phyloP scores from a whole-genome alignment of 2,888 invertebrate species.

The Lamellibrachia columna region DNA sequence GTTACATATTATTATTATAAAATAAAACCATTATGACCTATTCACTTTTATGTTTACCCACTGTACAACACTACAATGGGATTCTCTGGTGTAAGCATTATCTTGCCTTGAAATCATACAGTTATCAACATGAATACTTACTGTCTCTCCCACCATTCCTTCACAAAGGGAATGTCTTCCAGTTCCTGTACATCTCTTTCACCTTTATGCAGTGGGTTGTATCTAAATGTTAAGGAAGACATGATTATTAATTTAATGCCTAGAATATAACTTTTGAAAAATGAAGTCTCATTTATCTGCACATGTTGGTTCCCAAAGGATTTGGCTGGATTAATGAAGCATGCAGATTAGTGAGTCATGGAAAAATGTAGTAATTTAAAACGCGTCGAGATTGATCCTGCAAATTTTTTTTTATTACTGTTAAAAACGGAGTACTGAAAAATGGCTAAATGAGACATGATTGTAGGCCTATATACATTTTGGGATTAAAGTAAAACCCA shows the following conservation, averaged over 20 bases:
- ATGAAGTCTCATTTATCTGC: too few relatives aligned
- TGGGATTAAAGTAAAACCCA: too few relatives aligned
- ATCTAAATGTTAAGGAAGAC: slow-evolving; percentile 42
- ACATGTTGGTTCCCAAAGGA: too few relatives aligned
- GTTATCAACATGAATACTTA: not conserved
- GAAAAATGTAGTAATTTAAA: too few relatives aligned
- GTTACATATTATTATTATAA: not conserved
- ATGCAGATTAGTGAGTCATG: too few relatives aligned
- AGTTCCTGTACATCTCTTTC: slow-evolving; percentile 47
- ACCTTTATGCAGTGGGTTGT: slow-evolving; percentile 44
- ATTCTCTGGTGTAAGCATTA: not conserved
- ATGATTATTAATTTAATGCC: not conserved
- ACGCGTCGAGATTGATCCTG: too few relatives aligned
- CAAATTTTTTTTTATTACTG: too few relatives aligned
- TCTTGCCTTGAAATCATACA: not conserved
- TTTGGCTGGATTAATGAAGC: too few relatives aligned
- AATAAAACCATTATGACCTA: not conserved
- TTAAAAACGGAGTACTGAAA: too few relatives aligned
- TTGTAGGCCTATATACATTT: too few relatives aligned
- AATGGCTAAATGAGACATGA: too few relatives aligned
- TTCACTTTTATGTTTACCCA: not conserved
- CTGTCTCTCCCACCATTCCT: slow-evolving; percentile 52
- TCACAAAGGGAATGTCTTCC: slow-evolving; percentile 53
- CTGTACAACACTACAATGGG: not conserved
- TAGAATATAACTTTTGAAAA: not conserved